Evolutionary conservation across 2,888 invertebrate genomes (phyloP), one percentile per base, ranked within the genome.

Genomic region (Melinaea marsaeus): DNA sequence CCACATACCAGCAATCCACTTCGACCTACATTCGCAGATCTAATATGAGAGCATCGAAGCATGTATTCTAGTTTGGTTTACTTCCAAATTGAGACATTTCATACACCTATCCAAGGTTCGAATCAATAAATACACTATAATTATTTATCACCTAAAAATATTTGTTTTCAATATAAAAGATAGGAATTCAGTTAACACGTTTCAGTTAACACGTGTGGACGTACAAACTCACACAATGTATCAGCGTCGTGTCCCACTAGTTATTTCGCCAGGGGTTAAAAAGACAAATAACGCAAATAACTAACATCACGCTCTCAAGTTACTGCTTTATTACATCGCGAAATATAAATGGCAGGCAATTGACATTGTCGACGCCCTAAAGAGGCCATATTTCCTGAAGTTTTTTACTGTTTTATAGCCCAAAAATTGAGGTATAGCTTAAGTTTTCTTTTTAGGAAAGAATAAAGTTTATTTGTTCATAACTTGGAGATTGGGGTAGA

Each of bases 401-500:
- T 63, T 63, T 63, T 63, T 64, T 64, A 61, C 61, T 54, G 57
- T 61, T 67, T 67, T 66, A 66, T 64, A 37, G 60, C 47, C 59
- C 57, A 64, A 69, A 64, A 66, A 60, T 63, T 69, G 66, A 66
- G 63, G 59, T 62, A 70, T 66, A 61, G 65, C 61, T 58, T 62
- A 69, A 68, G 63, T 66, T 69, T 66, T 69, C 64, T 67, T 65
- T 69, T 67, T 56, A 64, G 57, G 60, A 55, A 37, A 57, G 48
- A 64, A 65, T 64, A 68, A 71, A 64, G 55, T 61, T 62, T 60
- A 65, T 57, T 66, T 55, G 46, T 56, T 60, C 57, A 51, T 32
- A 13, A 54, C 32, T 42, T 7, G 1, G 42, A 42, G 9, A 42
- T 42, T 42, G 42, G 42, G 37, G 42, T 42, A 9, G 42, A 9